Base-by-base conservation (phyloP, 1,140 invertebrate species). In the Goniozus legneri region DNA sequence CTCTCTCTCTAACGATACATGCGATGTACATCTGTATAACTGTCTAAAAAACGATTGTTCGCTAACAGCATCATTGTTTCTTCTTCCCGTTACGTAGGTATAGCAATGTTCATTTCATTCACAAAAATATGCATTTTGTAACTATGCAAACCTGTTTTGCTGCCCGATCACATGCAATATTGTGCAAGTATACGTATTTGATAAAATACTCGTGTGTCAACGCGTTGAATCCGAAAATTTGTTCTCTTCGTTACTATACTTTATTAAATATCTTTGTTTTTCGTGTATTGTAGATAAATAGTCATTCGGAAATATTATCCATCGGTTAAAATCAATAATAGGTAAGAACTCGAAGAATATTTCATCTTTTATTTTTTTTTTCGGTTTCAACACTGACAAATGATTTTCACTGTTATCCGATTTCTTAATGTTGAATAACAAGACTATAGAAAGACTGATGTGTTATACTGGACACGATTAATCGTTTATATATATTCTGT, bases 91-190 rank as follows among this genome's bases (percentile, higher is more conserved):
- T 55, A 24, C 44, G 35, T 32, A 45, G 50, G 21, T 53, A 57
- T 41, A 38, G 30, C 34, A 47, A 53, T 42, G 43, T 47, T n/a
- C n/a, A 37, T 35, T 44, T 50, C 36, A 13, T 22, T 58, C 43
- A 50, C 51, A 59, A 59, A 59, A 59, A 59, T 58, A 59, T 54
- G 15, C n/a, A 27, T 41, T 56, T 59, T 47, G 44, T 54, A 58
- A 36, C 46, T 52, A 48, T 49, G 30, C 44, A 41, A 27, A 8
- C 2, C 18, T 8, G n/a, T 14, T 2, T 22, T 42, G 24, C 4
- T 20, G 16, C 30, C 30, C 42, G 21, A 30, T 36, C 30, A 21
- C 27, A 10, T 27, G 24, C 24, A 27, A 47, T 8, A 33, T 50
- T n/a, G 33, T 19, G 14, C 43, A 24, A 20, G 12, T 50, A 31